A percentile compares a stretch with the other conserved stretches of the same genome.
These are phyloP conservation scores for Glaucomys volans DNA, from an alignment of 2,113 vertebrate genomes.

Conservation along the genomic window DNA sequence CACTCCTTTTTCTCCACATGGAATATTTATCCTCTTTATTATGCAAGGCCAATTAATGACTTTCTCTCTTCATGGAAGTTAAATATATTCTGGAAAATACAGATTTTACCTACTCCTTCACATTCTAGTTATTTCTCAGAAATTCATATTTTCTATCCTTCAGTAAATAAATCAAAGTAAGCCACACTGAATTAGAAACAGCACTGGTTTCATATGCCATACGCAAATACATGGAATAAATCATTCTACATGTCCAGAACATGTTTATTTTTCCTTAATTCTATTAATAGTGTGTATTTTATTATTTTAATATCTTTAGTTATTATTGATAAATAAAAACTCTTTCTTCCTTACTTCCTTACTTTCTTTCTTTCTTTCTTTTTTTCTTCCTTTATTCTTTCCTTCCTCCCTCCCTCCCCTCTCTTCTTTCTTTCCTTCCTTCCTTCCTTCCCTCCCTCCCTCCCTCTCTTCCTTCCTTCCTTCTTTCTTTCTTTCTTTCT, in stretches of 20 bases:
- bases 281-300: neutral
- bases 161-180: neutral
- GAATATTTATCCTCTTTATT: neutral
- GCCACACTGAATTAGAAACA: neutral
- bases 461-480: too few species aligned
- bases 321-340: neutral
- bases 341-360: too few species aligned
- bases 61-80: neutral
- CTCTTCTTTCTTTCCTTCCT: too few species aligned
- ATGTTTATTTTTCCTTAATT: neutral
- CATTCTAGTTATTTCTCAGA: neutral
- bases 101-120: neutral
- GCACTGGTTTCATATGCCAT: neutral
- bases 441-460: too few species aligned
- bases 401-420: too few species aligned
- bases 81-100: neutral
- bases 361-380: too few species aligned
- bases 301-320: neutral
- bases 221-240: neutral
- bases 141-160: neutral
- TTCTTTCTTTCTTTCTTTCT: too few species aligned
- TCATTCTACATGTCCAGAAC: neutral
- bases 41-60: neutral
- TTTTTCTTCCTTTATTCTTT: too few species aligned
- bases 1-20: neutral